A percentile compares a stretch with the other conserved stretches of the same genome.
Conservation (phyloP, 2,113 vertebrate species). For the Nesospiza acunhae region DNA sequence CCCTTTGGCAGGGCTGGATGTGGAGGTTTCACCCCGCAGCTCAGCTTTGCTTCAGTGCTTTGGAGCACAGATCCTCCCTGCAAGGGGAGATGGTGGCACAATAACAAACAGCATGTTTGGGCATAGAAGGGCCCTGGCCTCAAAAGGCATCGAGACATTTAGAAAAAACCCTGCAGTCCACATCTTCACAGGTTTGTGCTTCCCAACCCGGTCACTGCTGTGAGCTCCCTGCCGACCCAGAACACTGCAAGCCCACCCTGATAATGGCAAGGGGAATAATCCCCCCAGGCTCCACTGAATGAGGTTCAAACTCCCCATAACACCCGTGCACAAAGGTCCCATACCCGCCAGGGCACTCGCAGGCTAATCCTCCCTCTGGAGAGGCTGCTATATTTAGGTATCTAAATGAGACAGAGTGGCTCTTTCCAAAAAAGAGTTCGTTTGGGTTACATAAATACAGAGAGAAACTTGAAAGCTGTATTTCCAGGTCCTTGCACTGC, state of each 20-base stretch:
- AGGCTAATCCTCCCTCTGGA: not conserved
- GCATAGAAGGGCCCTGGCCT: not conserved
- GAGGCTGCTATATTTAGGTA: conserved; percentile 12
- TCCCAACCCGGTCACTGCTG: accelerated
- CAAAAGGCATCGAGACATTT: not conserved
- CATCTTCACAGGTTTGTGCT: not conserved
- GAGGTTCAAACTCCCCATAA: not conserved
- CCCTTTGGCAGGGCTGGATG: not conserved
- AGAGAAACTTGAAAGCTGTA: conserved; percentile 39
- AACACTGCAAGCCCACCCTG: not conserved
- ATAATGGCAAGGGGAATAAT: not conserved
- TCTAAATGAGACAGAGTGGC: conserved; percentile 23
- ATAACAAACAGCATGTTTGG: not conserved
- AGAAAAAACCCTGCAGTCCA: not conserved
- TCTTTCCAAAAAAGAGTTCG: conserved; percentile 55
- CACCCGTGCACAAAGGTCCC: not conserved
- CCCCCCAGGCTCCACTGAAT: not conserved
- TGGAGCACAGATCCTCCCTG: not conserved
- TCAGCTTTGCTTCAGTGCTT: not conserved
- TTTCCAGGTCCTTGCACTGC: conserved; percentile 29
- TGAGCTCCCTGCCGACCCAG: accelerated
- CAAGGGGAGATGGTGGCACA: not conserved
- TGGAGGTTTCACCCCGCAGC: accelerated
- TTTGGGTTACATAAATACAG: conserved; percentile 57
- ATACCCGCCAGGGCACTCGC: not conserved